Evolutionary conservation across 1,140 invertebrate species (phyloP).

Genomic region (Cheumatopsyche charites): DNA sequence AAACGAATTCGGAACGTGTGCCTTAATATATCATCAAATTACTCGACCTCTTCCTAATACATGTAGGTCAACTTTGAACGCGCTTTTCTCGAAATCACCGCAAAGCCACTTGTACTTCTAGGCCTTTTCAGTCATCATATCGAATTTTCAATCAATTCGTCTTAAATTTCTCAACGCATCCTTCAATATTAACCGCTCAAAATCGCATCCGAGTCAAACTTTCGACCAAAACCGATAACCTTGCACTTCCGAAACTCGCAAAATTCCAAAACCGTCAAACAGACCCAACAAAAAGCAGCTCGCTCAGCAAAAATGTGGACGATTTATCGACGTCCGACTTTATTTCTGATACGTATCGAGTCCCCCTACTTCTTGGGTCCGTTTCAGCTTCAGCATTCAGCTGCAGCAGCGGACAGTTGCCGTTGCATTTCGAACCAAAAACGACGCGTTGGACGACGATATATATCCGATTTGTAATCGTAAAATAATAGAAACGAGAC

Average conservation of each 20-base stretch:
- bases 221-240: not conserved
- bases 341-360: constrained; percentile 11
- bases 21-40: too few species aligned
- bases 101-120: too few species aligned
- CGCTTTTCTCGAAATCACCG: too few species aligned
- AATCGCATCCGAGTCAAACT: too few species aligned
- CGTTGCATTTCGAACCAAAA: constrained; percentile 32
- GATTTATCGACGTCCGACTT: constrained; percentile 13
- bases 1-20: too few species aligned
- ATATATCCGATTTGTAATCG: constrained; percentile 1
- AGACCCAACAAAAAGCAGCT: not conserved
- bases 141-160: too few species aligned
- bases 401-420: constrained; percentile 21
- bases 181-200: too few species aligned
- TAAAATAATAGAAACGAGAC: not conserved
- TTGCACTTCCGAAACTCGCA: not conserved
- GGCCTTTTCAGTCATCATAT: too few species aligned
- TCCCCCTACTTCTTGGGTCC: not conserved
- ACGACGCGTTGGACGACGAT: constrained; percentile 4
- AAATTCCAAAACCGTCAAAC: too few species aligned
- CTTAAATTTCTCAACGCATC: too few species aligned
- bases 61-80: too few species aligned
- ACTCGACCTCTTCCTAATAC: too few species aligned
- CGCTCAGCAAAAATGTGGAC: not conserved
- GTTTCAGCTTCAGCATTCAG: constrained; percentile 4